A percentile compares a stretch with the other conserved stretches of the same genome.
Conservation (phyloP, 2,797 vertebrate genomes). For the Aphelocoma californica region DNA sequence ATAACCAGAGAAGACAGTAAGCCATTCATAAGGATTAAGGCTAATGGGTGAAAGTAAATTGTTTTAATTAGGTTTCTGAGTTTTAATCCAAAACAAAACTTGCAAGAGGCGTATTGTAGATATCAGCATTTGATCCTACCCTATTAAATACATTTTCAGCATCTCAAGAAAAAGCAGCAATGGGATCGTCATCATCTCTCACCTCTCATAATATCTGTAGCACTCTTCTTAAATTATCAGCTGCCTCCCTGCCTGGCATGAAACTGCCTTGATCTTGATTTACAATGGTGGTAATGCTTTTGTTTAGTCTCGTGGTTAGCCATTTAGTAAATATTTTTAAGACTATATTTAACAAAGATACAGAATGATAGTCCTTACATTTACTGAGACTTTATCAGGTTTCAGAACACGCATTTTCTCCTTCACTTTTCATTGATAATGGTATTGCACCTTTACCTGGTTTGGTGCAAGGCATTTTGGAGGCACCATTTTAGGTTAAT, state of each 20-base stretch:
- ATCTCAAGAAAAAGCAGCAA: conserved; percentile 45
- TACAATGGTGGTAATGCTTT: conserved; percentile 71
- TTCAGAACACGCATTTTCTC: background rate
- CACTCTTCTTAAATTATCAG: conserved; percentile 68
- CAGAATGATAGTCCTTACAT: conserved; percentile 42
- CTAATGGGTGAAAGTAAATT: conserved; percentile 68
- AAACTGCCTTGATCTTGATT: conserved; percentile 76
- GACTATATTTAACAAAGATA: conserved; percentile 60
- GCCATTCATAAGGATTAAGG: conserved; percentile 70
- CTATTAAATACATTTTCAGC: conserved; percentile 54
- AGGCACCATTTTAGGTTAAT: background rate
- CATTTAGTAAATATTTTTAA: conserved; percentile 73
- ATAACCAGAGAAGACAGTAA: conserved; percentile 67
- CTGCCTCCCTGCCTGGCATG: conserved; percentile 69
- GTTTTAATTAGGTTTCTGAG: conserved; percentile 73
- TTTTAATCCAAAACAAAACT: conserved; percentile 72
- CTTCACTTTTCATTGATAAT: background rate
- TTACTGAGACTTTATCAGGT: conserved; percentile 8
- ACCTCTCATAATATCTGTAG: conserved; percentile 59
- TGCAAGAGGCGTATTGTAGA: conserved; percentile 42
- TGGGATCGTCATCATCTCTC: conserved; percentile 58
- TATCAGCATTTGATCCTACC: conserved; percentile 54
- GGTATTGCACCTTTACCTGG: conserved; percentile 33
- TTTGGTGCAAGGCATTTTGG: background rate
- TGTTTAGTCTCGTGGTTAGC: conserved; percentile 74